These are phyloP conservation scores for Gryon sp. DNA, from an alignment of 1,140 invertebrate species.

Conservation along the genomic window DNA sequence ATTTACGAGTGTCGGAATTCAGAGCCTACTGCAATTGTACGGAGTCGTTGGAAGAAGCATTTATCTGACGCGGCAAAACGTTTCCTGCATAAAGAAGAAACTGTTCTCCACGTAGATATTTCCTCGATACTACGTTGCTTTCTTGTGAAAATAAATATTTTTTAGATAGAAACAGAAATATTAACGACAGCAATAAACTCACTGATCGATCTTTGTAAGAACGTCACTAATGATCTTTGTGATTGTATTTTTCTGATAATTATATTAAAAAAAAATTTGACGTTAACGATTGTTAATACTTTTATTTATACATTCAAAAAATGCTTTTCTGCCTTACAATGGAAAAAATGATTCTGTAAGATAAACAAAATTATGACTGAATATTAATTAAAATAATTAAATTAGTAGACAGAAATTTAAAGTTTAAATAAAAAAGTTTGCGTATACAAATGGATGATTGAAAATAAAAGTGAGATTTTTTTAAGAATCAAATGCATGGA, in stretches of 20 bases:
- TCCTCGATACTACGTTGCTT: constrained; percentile 54
- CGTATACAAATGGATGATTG: not conserved
- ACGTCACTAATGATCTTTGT: too few relatives aligned
- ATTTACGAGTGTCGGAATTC: constrained; percentile 45
- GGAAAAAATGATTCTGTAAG: constrained; percentile 8
- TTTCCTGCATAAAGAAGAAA: constrained; percentile 51
- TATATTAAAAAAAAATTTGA: too few relatives aligned
- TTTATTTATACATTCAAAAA: too few relatives aligned
- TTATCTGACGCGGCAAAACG: constrained; percentile 44
- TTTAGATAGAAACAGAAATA: constrained; percentile 25
- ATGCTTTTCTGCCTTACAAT: too few relatives aligned
- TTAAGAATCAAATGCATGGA: constrained; percentile 28
- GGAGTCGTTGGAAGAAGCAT: constrained; percentile 44
- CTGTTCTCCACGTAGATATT: constrained; percentile 33
- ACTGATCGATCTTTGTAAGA: constrained; percentile 29
- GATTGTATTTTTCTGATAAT: too few relatives aligned
- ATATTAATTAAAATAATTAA: too few relatives aligned
- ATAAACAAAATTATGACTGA: too few relatives aligned
- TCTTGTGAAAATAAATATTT: constrained; percentile 45
- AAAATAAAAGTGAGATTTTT: constrained; percentile 45
- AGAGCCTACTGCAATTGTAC: constrained; percentile 31
- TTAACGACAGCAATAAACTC: constrained; percentile 42
- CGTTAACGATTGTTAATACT: too few relatives aligned
- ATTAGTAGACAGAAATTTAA: too few relatives aligned
- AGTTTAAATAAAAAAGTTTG: too few relatives aligned